Base-by-base conservation (phyloP, 1,140 invertebrate genomes). In the Drosophila pseudoananassae region DNA sequence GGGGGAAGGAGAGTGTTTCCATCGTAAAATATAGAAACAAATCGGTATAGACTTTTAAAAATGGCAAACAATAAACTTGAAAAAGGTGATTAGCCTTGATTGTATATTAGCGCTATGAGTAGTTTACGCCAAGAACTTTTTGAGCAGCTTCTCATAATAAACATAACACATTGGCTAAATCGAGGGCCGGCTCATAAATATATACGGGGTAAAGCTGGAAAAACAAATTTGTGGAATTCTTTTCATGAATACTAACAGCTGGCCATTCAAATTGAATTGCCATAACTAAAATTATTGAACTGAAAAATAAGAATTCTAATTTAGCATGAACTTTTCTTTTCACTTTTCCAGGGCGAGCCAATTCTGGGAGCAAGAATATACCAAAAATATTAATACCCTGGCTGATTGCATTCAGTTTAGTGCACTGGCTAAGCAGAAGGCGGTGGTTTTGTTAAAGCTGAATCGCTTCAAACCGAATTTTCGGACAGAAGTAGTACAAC, bases 341-440 rank as follows among this genome's bases (percentile, higher is more conserved):
- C n/a, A 7, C 4, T 38, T 60, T 79, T 60, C 3, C 81, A 91
- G 89, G 89, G 89, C 89, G 78, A 36, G 78, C 79, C 58, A 79
- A 63, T 45, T 58, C 80, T 31, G 36, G 54, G 10, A 61, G 59
- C 29, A 52, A 51, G 27, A 52, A 31, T 10, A 60, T 57, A 64
- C 70, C 78, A 61, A 87, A 75, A 38, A 31, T 74, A 15, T 2
- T 68, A 43, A 9, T 71, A 20, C 31, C 15, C n/a, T 33, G 58
- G 10, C 43, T 73, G 8, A 43, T 43, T 45, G 46, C 43, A 15
- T 15, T 70, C 27, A 70, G 68, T 64, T 43, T 64, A 12, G 61
- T 82, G 17, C 59, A 47, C 14, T 90, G 63, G 58, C 45, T 29
- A 27, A 51, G 55, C 54, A 55, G 76, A 33, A 66, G 60, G 17